Evolutionary conservation across 2,113 vertebrate genomes (phyloP).

Genomic region (Strix aluco): DNA sequence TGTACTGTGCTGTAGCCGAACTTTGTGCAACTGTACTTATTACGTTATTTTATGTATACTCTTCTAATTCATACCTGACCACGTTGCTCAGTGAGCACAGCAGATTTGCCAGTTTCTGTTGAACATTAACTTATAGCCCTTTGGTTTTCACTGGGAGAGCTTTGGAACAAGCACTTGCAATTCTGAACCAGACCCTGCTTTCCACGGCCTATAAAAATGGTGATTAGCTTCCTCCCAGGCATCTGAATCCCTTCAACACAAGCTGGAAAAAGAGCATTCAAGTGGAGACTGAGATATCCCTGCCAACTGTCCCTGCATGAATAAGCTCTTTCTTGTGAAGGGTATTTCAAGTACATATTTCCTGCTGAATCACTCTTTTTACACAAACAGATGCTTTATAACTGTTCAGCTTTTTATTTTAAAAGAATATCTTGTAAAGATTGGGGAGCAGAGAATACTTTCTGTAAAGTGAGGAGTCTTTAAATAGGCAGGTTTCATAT

Average conservation of each 20-base stretch:
- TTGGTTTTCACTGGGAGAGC: conserved; percentile 3
- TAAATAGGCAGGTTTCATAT: not conserved
- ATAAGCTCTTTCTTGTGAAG: conserved; percentile 57
- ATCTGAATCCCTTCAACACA: conserved; percentile 47
- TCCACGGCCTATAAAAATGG: conserved; percentile 34
- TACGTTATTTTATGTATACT: not conserved
- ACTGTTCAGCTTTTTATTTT: conserved; percentile 6
- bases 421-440: not conserved
- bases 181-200: conserved; percentile 6
- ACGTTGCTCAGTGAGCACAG: not conserved
- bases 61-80: conserved; percentile 14
- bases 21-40: not conserved
- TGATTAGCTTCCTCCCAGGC: conserved; percentile 55
- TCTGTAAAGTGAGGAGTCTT: not conserved
- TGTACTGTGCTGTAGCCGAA: not conserved
- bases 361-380: conserved; percentile 54
- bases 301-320: conserved; percentile 39
- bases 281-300: conserved; percentile 36
- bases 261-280: conserved; percentile 55
- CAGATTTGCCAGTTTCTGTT: conserved; percentile 16
- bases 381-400: conserved; percentile 44
- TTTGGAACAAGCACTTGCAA: conserved; percentile 19
- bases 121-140: conserved; percentile 50
- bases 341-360: conserved; percentile 54
- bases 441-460: not conserved